These are phyloP conservation scores for Antitype chi DNA, from an alignment of 2,888 invertebrate genomes.

Conservation along the genomic window DNA sequence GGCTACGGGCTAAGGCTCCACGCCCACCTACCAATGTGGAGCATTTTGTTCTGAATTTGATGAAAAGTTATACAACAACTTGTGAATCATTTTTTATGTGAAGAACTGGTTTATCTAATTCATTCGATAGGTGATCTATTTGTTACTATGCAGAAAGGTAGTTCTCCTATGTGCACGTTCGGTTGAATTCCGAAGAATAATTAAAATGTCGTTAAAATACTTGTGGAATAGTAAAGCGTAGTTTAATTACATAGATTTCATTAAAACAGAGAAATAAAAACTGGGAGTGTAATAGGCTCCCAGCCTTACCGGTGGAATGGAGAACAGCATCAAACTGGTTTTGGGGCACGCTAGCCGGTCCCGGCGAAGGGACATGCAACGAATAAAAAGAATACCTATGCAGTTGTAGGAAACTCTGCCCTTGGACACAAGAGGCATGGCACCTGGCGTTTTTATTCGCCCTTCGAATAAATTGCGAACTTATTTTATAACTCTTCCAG, in stretches of 20 bases:
- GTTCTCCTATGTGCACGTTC: conserved; percentile 9
- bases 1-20: conserved; percentile 73
- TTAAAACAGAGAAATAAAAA: conserved; percentile 79
- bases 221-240: conserved; percentile 67
- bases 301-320: conserved; percentile 84
- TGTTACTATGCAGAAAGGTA: conserved; percentile 23
- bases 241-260: conserved; percentile 75
- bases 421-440: conserved; percentile 88
- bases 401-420: conserved; percentile 90
- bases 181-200: conserved; percentile 53
- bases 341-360: conserved; percentile 88
- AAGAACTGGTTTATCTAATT: conserved; percentile 3
- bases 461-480: conserved; percentile 87
- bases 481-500: conserved; percentile 83
- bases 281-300: conserved; percentile 80
- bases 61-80: conserved; percentile 28
- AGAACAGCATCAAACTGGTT: conserved; percentile 87
- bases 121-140: conserved; percentile 11
- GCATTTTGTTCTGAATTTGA: conserved; percentile 29
- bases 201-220: conserved; percentile 67
- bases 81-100: not conserved
- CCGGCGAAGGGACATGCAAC: conserved; percentile 87
- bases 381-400: conserved; percentile 89
- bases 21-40: conserved; percentile 67
- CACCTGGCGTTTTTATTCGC: conserved; percentile 90